These are phyloP conservation scores for Athalia rosae DNA, from an alignment of 2,888 invertebrate species.

Conservation along the genomic window DNA sequence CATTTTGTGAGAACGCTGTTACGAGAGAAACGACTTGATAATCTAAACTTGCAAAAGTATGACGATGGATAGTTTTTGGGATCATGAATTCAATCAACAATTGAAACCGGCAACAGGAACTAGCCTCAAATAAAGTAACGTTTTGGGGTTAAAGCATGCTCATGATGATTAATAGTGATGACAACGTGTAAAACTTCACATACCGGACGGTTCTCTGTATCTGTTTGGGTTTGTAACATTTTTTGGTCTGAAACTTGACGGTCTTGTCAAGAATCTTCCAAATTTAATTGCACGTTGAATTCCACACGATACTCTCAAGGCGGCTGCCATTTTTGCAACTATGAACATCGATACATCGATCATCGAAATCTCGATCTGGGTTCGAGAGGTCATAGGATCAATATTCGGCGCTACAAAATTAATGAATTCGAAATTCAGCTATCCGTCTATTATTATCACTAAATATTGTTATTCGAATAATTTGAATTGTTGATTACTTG, in stretches of 20 bases:
- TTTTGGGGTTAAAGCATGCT: neutral
- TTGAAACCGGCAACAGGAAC: slow-evolving; percentile 3
- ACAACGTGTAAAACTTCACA: slow-evolving; percentile 33
- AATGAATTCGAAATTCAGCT: neutral
- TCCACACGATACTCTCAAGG: slow-evolving; percentile 60
- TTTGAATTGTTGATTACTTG: no score
- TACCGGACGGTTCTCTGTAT: slow-evolving; percentile 58
- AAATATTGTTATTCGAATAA: neutral
- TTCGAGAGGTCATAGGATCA: neutral
- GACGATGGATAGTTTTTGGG: neutral
- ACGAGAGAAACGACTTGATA: neutral
- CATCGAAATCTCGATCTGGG: neutral
- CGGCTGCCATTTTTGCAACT: slow-evolving; percentile 61
- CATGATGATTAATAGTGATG: neutral
- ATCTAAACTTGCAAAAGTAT: neutral
- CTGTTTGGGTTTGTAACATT: slow-evolving; percentile 52
- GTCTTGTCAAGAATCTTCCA: slow-evolving; percentile 60
- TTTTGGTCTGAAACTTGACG: slow-evolving; percentile 53
- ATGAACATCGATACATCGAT: neutral
- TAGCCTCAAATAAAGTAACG: slow-evolving; percentile 23
- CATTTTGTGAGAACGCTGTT: slow-evolving; percentile 51
- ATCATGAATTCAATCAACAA: neutral
- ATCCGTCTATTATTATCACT: neutral
- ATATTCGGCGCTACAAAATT: neutral
- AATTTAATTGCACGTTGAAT: slow-evolving; percentile 61